Evolutionary conservation across 2,888 invertebrate species (phyloP).

Genomic region (Zelleria hepariella): DNA sequence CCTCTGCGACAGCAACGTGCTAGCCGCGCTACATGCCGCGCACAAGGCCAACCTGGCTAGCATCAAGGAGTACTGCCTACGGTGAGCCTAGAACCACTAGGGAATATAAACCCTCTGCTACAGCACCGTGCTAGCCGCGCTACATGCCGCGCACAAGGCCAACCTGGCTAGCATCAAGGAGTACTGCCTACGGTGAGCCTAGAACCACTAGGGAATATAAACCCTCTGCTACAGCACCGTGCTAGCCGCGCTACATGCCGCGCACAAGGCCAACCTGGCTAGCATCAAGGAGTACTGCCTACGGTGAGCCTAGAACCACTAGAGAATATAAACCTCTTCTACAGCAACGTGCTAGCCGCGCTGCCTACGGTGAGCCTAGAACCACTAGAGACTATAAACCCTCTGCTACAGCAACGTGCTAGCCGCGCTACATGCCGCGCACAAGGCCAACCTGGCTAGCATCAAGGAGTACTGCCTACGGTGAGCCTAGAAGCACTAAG

Average conservation of each 20-base stretch:
- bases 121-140: constrained; percentile 88
- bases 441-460: constrained; percentile 92
- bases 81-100: constrained; percentile 79
- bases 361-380: constrained; percentile 74
- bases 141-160: constrained; percentile 82
- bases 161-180: constrained; percentile 86
- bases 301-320: constrained; percentile 81
- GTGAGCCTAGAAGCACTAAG: constrained; percentile 84
- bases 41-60: constrained; percentile 94
- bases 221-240: constrained; percentile 73
- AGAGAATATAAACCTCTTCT: constrained; percentile 73
- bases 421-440: constrained; percentile 87
- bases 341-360: constrained; percentile 89
- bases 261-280: constrained; percentile 91
- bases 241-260: constrained; percentile 87
- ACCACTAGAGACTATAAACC: no score
- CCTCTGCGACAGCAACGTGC: constrained; percentile 77
- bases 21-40: constrained; percentile 88
- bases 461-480: constrained; percentile 85
- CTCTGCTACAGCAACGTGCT: constrained; percentile 79
- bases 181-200: constrained; percentile 76
- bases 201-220: no score
- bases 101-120: constrained; percentile 77
- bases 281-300: constrained; percentile 86
- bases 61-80: constrained; percentile 86